A percentile compares a stretch with the other conserved stretches of the same genome.
phyloP scores from a whole-genome alignment of 2,888 invertebrate genomes.

The Euzetes globulus region DNA sequence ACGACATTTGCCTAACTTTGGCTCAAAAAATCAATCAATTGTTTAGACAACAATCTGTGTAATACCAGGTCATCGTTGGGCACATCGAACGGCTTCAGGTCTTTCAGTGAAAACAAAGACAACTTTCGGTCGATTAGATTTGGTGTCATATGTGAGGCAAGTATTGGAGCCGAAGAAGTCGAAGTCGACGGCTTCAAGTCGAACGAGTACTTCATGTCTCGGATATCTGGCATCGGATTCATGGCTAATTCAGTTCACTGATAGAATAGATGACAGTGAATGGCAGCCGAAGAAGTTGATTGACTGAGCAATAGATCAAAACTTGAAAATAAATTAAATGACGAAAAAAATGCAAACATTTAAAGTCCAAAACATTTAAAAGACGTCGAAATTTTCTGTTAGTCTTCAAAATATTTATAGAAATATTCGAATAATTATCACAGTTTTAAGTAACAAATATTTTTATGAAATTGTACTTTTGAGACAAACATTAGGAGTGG shows the following conservation, averaged over 20 bases:
- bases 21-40: too few species aligned
- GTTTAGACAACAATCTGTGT: background rate
- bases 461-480: background rate
- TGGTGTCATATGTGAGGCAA: background rate
- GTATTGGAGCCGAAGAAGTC: background rate
- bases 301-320: too few species aligned
- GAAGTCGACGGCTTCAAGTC: background rate
- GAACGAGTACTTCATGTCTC: background rate
- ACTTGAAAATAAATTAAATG: too few species aligned
- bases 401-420: too few species aligned
- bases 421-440: too few species aligned
- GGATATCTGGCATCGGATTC: background rate
- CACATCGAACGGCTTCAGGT: background rate
- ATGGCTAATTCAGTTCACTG: background rate
- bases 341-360: too few species aligned
- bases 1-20: conserved; percentile 79
- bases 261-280: too few species aligned
- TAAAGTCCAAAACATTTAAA: too few species aligned
- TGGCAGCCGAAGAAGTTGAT: background rate
- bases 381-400: too few species aligned
- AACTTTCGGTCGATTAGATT: background rate
- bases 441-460: background rate
- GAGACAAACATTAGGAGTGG: background rate
- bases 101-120: background rate
- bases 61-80: conserved; percentile 2